phyloP scores from a whole-genome alignment of 1,140 invertebrate genomes.

The Laupala kohalensis region DNA sequence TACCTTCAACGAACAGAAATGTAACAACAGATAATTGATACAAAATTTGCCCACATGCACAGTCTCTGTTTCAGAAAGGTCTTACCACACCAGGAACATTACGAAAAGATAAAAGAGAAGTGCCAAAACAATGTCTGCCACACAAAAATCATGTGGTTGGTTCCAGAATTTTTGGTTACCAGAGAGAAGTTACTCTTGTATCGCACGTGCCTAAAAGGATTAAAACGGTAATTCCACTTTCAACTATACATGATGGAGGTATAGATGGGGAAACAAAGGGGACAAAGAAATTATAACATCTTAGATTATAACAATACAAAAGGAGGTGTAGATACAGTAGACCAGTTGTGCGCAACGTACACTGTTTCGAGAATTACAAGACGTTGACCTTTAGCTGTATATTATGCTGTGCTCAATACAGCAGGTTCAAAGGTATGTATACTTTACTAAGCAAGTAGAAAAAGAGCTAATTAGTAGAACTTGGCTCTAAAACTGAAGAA shows the following conservation, averaged over 20 bases:
- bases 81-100: slow-evolving; percentile 20
- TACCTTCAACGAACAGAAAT: slow-evolving; percentile 19
- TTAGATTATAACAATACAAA: slow-evolving; percentile 28
- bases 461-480: neutral
- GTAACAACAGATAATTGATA: slow-evolving; percentile 21
- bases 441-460: neutral
- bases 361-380: slow-evolving; percentile 16
- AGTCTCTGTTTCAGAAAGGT: slow-evolving; percentile 16
- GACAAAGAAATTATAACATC: slow-evolving; percentile 27
- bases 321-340: slow-evolving; percentile 27
- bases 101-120: slow-evolving; percentile 22
- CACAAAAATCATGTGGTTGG: slow-evolving; percentile 14
- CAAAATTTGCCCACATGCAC: slow-evolving; percentile 23
- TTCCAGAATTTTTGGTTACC: slow-evolving; percentile 21
- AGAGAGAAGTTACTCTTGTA: slow-evolving; percentile 16
- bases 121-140: slow-evolving; percentile 20
- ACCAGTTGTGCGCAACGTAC: slow-evolving; percentile 22
- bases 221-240: slow-evolving; percentile 19
- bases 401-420: slow-evolving; percentile 5
- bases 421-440: neutral
- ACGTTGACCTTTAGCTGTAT: slow-evolving; percentile 6
- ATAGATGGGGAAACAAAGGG: slow-evolving; percentile 21
- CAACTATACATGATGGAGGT: slow-evolving; percentile 18
- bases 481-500: neutral
- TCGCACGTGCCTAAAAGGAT: slow-evolving; percentile 22